Evolutionary conservation across 2,888 invertebrate species (phyloP), one percentile per base, ranked within the genome.

Genomic region (Carpatolechia fugitivella): DNA sequence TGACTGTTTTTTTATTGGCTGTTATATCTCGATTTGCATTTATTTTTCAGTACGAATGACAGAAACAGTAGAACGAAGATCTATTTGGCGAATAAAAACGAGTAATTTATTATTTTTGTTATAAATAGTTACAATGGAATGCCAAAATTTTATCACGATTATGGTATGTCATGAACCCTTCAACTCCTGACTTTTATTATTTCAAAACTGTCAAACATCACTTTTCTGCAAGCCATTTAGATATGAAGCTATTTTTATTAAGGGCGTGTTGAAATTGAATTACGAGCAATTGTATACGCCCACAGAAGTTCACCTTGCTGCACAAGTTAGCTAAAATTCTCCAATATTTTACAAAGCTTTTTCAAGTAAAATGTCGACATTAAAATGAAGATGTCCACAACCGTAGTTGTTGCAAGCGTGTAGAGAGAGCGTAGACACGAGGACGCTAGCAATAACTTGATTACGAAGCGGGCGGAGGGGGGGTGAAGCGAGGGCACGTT

Each of bases 381-480:
- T n/a, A n/a, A n/a, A n/a, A n/a, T n/a, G n/a, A n/a, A n/a, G n/a
- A n/a, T n/a, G 35, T 40, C 40, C 8, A 33, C 33, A 33, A 33
- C 3, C 33, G 10, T 33, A 8, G 33, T 33, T 7, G 29, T n/a
- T 29, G 24, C 13, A 44, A n/a, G n/a, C n/a, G n/a, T n/a, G n/a
- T n/a, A n/a, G n/a, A n/a, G n/a, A n/a, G 29, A 20, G 29, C 13
- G 31, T 80, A 83, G 83, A 80, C 82, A 76, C 76, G 82, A 81
- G 84, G 24, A 85, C 83, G 82, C 82, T 77, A 72, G 78, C 80
- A 80, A 81, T 87, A 88, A 89, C 84, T 85, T 76, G 78, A 87
- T 88, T 87, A 88, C 60, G 63, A 58, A 60, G 62, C 16, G 40
- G 20, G 40, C 11, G 66, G 65, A 65, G 66, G 64, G 67, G 68